A percentile compares a stretch with the other conserved stretches of the same genome.
Evolutionary conservation across 92 coral and sea anemone species (phyloP).

Genomic region (Phenganax marumi): DNA sequence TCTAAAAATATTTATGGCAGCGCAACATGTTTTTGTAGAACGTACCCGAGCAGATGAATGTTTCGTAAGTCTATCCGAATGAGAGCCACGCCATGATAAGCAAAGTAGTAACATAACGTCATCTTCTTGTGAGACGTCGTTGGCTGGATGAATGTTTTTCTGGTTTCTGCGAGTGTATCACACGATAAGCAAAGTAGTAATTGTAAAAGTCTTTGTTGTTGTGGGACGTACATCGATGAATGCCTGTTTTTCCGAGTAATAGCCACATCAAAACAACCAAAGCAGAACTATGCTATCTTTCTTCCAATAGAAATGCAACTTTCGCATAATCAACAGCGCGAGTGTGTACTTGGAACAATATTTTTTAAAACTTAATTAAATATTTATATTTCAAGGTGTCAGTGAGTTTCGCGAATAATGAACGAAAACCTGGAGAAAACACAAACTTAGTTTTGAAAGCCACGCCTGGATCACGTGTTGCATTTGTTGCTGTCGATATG

Average conservation of each 20-base stretch:
- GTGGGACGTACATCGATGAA: neutral
- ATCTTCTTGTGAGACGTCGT: too few relatives aligned
- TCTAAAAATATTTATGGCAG: neutral
- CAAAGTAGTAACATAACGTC: too few relatives aligned
- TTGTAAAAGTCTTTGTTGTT: too few relatives aligned
- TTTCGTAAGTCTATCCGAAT: too few relatives aligned
- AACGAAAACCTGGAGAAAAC: conserved; percentile 81
- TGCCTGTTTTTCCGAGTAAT: neutral
- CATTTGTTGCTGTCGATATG: conserved; percentile 87
- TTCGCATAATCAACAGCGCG: neutral
- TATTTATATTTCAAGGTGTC: conserved; percentile 51
- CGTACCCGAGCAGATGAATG: neutral
- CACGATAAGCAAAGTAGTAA: too few relatives aligned
- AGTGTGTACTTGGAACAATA: neutral
- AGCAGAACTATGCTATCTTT: too few relatives aligned
- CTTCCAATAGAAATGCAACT: too few relatives aligned
- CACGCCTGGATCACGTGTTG: conserved; percentile 86
- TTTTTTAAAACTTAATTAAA: neutral
- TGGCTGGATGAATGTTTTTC: too few relatives aligned
- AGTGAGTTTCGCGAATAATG: conserved; percentile 65
- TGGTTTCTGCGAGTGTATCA: too few relatives aligned
- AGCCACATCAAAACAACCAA: too few relatives aligned
- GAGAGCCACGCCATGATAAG: too few relatives aligned
- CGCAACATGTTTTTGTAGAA: neutral
- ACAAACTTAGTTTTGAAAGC: conserved; percentile 71